Evolutionary conservation across 1,140 invertebrate genomes (phyloP).

Genomic region (Drosophila elegans): DNA sequence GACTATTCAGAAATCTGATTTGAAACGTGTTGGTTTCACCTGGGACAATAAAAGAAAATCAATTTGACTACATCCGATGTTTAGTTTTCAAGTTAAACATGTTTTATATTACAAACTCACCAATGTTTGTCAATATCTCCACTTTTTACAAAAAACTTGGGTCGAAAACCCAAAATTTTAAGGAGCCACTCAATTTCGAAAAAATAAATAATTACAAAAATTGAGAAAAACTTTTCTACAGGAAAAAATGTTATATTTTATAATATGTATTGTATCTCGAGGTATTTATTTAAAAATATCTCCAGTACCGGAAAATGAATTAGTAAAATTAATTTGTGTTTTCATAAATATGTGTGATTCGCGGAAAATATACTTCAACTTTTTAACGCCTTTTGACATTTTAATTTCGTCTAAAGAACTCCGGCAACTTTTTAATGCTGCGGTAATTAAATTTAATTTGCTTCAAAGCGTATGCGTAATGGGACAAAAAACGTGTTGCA

Average conservation of each 20-base stretch:
- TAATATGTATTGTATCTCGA: too few relatives aligned
- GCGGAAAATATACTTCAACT: constrained; percentile 37
- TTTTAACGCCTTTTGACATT: constrained; percentile 43
- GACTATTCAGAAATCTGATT: constrained; percentile 14
- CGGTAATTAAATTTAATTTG: constrained; percentile 69
- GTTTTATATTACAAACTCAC: too few relatives aligned
- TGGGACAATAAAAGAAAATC: not conserved
- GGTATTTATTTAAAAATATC: too few relatives aligned
- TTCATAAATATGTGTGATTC: constrained; percentile 18
- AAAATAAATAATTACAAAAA: not conserved
- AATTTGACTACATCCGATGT: not conserved
- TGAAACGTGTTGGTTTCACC: constrained; percentile 1
- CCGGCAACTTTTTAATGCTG: constrained; percentile 55
- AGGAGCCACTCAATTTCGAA: constrained; percentile 1
- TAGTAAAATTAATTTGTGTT: not conserved
- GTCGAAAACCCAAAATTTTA: too few relatives aligned
- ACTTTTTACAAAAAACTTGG: too few relatives aligned
- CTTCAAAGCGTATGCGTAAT: constrained; percentile 55
- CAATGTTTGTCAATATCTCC: too few relatives aligned
- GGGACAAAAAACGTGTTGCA: constrained; percentile 3
- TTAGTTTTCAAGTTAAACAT: not conserved
- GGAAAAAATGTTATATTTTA: too few relatives aligned
- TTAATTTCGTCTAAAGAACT: constrained; percentile 46
- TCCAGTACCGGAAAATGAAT: not conserved
- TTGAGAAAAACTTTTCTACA: too few relatives aligned